phyloP scores from a whole-genome alignment of 2,888 invertebrate genomes.

The Lochmaea crataegi region DNA sequence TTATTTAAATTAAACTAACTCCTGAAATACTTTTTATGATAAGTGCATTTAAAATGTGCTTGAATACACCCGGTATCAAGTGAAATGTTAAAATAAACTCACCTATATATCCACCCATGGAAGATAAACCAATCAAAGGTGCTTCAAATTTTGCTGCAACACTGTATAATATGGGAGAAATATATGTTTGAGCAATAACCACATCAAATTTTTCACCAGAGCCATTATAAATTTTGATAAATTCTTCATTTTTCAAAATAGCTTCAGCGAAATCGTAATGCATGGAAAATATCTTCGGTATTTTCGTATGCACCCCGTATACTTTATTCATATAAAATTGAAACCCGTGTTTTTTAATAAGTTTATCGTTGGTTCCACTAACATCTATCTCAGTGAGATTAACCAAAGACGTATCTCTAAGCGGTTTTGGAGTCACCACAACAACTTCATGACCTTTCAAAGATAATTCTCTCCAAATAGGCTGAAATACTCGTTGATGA shows the following conservation, averaged over 20 bases:
- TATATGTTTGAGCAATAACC: slow-evolving; percentile 53
- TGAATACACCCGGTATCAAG: too few species aligned
- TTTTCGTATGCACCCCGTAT: slow-evolving; percentile 48
- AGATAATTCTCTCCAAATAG: slow-evolving; percentile 56
- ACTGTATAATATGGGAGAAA: slow-evolving; percentile 51
- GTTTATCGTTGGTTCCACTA: slow-evolving; percentile 46
- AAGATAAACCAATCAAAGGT: slow-evolving; percentile 53
- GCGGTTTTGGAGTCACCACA: slow-evolving; percentile 56
- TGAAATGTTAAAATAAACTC: background rate
- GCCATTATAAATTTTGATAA: slow-evolving; percentile 51
- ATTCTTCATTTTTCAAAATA: slow-evolving; percentile 48
- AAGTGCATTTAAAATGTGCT: too few species aligned
- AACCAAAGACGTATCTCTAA: slow-evolving; percentile 52
- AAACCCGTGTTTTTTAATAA: slow-evolving; percentile 49
- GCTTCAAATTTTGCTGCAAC: slow-evolving; percentile 49
- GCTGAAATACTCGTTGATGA: slow-evolving; percentile 53
- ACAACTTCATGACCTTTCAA: slow-evolving; percentile 57
- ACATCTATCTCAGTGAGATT: slow-evolving; percentile 60
- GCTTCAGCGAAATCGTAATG: slow-evolving; percentile 49
- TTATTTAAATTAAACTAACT: too few species aligned
- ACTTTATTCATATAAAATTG: slow-evolving; percentile 53
- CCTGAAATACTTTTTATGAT: too few species aligned
- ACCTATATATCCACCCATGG: slow-evolving; percentile 53
- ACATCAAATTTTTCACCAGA: slow-evolving; percentile 52
- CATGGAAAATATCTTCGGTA: slow-evolving; percentile 47